phyloP scores from a whole-genome alignment of 2,888 invertebrate species.

The Lepidocyrtinus sp. region DNA sequence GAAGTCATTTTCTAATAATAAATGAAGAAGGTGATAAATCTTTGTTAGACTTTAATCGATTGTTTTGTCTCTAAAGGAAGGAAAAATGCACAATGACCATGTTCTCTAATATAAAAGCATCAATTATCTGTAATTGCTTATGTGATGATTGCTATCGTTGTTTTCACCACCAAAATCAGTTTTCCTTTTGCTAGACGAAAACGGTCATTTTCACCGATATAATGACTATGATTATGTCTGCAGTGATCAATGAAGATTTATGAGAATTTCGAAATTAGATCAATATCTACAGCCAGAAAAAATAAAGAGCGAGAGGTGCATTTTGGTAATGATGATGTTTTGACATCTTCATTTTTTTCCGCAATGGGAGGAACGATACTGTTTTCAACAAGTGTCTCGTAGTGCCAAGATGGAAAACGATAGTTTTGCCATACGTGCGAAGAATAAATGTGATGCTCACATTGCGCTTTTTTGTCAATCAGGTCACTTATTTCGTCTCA shows the following conservation, averaged over 20 bases:
- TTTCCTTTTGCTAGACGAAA: neutral
- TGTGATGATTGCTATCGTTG: neutral
- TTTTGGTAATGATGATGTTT: neutral
- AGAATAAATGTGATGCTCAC: neutral
- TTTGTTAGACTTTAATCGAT: neutral
- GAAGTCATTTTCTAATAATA: neutral
- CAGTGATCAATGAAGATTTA: neutral
- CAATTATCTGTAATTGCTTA: neutral
- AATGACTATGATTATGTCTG: neutral
- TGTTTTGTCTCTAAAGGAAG: neutral
- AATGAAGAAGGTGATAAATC: neutral
- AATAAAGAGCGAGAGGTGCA: neutral
- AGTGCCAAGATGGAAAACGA: neutral
- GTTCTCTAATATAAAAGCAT: neutral
- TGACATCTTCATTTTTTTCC: neutral
- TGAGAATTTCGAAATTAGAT: neutral
- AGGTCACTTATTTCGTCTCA: neutral
- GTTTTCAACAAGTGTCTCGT: neutral
- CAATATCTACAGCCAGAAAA: neutral
- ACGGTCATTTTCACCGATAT: neutral
- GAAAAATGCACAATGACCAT: too few species aligned
- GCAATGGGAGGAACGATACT: neutral
- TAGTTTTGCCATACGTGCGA: neutral
- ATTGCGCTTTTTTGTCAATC: neutral
- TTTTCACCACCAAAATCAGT: neutral